Conservation (phyloP, 2,888 invertebrate genomes). For the Chrysomela aeneicollis region DNA sequence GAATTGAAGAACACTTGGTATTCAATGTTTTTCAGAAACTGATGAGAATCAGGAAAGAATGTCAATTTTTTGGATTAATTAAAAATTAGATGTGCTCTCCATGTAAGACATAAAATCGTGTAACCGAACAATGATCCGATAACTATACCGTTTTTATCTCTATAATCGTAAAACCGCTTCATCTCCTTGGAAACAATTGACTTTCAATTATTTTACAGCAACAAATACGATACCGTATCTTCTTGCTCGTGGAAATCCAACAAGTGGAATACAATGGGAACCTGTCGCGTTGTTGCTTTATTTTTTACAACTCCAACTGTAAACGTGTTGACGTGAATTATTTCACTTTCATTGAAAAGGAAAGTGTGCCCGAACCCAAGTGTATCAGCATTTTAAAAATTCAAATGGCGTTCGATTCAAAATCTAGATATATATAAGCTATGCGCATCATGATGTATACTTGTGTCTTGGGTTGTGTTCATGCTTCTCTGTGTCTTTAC, state of each 20-base stretch:
- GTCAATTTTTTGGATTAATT: background rate
- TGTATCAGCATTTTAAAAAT: conserved; percentile 8
- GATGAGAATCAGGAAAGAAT: background rate
- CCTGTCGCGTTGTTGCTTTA: background rate
- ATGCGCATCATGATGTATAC: no score
- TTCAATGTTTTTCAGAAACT: background rate
- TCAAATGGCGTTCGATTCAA: conserved; percentile 7
- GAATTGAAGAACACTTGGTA: no score
- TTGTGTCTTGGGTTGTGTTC: no score
- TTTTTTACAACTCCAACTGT: background rate
- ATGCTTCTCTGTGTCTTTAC: no score
- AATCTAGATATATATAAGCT: no score
- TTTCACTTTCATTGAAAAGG: conserved; percentile 18
- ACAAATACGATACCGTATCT: background rate
- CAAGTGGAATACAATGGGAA: conserved; percentile 1
- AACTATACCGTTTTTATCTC: background rate
- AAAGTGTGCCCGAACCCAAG: conserved; percentile 12
- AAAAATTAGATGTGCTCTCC: background rate
- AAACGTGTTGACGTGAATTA: background rate
- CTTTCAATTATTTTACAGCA: background rate
- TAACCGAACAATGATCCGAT: background rate
- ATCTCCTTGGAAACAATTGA: conserved; percentile 1
- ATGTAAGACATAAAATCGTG: background rate
- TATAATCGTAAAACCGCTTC: background rate
- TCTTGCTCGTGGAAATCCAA: conserved; percentile 3